Evolutionary conservation across 2,113 vertebrate genomes (phyloP), one percentile per base, ranked within the genome.

Genomic region (Cyphomyrus discorhynchus): DNA sequence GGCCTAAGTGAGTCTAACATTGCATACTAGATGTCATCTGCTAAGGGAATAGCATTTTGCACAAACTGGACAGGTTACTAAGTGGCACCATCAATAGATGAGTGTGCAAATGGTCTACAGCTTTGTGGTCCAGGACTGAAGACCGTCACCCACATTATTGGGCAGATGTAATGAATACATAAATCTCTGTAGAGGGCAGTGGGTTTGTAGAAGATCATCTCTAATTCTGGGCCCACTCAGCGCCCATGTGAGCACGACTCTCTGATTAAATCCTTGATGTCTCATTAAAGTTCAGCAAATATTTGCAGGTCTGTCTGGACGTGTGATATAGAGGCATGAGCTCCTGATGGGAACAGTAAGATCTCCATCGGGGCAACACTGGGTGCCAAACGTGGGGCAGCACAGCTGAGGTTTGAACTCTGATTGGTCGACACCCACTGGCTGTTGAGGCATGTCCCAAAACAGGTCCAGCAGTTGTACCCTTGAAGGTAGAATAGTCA

Each of bases 241-340:
- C 7, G 31, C 50, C 85, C 8, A 24, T 35, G 31, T 19, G 50
- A 83, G 42, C n/a, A 21, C n/a, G 24, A 42, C 42, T 47, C 52
- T 42, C 21, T 89, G 39, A 89, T 89, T 62, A 89, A 89, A 89
- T 66, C 89, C 52, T 46, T 49, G 45, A 52, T 62, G 82, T 89
- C 82, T 89, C 52, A 89, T 89, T 86, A 89, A 86, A 85, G 89
- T 86, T 66, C 77, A 85, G 42, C 77, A 89, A 89, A 86, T 89
- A 89, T 89, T 89, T 58, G 53, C 82, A n/a, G 83, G 89, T 10
- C 80, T 58, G 21, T 21, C 53, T 85, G 89, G 53, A 85, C 1
- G 88, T 82, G 83, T 19, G 53, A 53, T 85, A 86, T 24, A 82
- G 56, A 62, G 56, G 35, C 11, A 86, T 35, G 24, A 17, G 89